These are phyloP conservation scores for Hylyphantes graminicola DNA, from an alignment of 1,140 invertebrate genomes.

Conservation along the genomic window DNA sequence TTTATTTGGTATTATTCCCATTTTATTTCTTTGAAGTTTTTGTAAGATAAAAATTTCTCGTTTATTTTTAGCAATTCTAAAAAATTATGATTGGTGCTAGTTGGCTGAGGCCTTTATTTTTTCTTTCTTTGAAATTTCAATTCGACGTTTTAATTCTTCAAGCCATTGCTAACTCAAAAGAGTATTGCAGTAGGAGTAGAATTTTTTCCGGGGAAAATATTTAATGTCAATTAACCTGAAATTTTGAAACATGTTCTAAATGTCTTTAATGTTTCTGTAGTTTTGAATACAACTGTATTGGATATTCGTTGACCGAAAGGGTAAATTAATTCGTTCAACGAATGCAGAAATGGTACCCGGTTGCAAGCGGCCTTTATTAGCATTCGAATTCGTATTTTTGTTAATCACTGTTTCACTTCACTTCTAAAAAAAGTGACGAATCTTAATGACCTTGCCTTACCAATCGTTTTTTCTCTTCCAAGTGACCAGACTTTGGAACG, in stretches of 20 bases:
- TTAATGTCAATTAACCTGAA: background rate
- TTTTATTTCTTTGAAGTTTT: constrained; percentile 21
- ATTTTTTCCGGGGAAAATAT: background rate
- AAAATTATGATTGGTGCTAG: constrained; percentile 35
- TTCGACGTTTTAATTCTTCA: background rate
- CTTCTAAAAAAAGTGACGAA: constrained; percentile 21
- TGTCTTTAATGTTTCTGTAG: background rate
- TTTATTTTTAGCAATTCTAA: constrained; percentile 16
- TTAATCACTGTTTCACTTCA: constrained; percentile 20
- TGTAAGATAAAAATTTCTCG: constrained; percentile 20
- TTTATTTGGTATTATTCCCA: constrained; percentile 23
- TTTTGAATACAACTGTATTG: background rate
- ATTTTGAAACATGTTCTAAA: background rate
- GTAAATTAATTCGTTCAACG: background rate
- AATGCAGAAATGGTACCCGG: constrained; percentile 9
- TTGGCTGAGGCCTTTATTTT: constrained; percentile 21
- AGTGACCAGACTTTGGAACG: background rate
- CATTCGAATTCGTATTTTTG: constrained; percentile 22
- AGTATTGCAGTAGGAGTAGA: constrained; percentile 9
- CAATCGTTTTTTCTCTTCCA: constrained; percentile 13
- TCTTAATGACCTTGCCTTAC: constrained; percentile 30
- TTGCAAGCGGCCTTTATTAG: constrained; percentile 25
- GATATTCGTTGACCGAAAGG: background rate
- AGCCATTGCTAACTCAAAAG: background rate
- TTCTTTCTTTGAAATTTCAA: background rate